Evolutionary conservation across 2,113 vertebrate genomes (phyloP), one percentile per base, ranked within the genome.

Genomic region (Pituophis catenifer): DNA sequence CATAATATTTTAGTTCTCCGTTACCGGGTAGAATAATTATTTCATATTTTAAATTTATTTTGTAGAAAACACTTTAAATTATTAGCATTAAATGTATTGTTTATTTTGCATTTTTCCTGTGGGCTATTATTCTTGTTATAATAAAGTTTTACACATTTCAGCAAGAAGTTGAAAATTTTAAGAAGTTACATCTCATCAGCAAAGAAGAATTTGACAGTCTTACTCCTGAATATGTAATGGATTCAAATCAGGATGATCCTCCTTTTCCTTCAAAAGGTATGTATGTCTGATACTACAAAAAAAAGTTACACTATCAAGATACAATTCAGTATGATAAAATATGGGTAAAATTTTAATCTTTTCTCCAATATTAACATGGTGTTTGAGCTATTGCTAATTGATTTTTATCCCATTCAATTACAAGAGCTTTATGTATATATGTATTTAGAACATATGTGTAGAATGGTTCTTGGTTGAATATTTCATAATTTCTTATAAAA

Each of bases 141-240:
- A 93, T 81, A 44, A 93, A 91, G 88, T 17, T 93, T 90, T 97
- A 92, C 90, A 93, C 88, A 96, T 95, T 97, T 96, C 96, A 98
- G 98, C 98, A 98, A 97, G 99, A 99, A 94, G 97, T 98, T 91
- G 99, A 99, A 95, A 98, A 98, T 97, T 99, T 99, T 94, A 99
- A 98, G 97, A 99, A 99, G 97, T 95, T 99, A 86, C 99, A 97
- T 95, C 94, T 99, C 92, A 98, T 99, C 96, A 98, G 97, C 96
- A 98, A 98, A 97, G 98, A 99, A 29, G 98, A 99, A 94, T 99
- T 99, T 94, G 98, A 98, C 52, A 98, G 96, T 29, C 97, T 98
- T 96, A 94, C 97, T 95, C 98, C 98, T 58, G 98, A 99, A 96
- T 94, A 96, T 89, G 94, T 97, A 8, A 94, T 98, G 90, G 98